Percentiles rank a stretch among this genome's conserved stretches.
Conservation (phyloP, 2,113 vertebrate species). For the Gavia stellata region DNA sequence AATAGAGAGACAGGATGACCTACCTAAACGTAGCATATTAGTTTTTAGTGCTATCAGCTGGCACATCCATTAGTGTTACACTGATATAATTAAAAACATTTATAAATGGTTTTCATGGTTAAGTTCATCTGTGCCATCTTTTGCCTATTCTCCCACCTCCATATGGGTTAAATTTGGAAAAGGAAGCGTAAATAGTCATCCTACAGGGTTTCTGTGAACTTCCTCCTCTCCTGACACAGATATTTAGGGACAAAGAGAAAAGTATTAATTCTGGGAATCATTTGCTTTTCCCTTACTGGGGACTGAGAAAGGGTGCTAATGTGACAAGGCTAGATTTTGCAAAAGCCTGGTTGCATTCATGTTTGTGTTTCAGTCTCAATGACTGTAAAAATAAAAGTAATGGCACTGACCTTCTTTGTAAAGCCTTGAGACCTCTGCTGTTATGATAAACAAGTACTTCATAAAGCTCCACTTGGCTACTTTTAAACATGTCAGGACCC, state of each 20-base stretch:
- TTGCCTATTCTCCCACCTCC: not conserved
- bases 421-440: not conserved
- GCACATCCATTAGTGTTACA: not conserved
- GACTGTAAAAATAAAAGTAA: not conserved
- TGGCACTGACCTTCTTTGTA: not conserved
- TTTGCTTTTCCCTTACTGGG: not conserved
- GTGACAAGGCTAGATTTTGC: not conserved
- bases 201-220: not conserved
- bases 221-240: not conserved
- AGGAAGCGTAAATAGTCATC: not conserved
- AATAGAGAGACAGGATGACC: not conserved
- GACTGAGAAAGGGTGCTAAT: not conserved
- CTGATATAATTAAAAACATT: not conserved
- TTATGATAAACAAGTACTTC: not conserved
- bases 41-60: not conserved
- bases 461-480: not conserved
- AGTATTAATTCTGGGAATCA: not conserved
- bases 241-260: not conserved
- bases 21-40: not conserved
- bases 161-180: not conserved
- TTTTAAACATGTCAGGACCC: not conserved
- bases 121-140: not conserved
- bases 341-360: not conserved
- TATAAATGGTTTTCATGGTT: not conserved
- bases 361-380: not conserved